Evolutionary conservation across 64 coral and sea anemone species (phyloP).

Genomic region (Porites australiensis): DNA sequence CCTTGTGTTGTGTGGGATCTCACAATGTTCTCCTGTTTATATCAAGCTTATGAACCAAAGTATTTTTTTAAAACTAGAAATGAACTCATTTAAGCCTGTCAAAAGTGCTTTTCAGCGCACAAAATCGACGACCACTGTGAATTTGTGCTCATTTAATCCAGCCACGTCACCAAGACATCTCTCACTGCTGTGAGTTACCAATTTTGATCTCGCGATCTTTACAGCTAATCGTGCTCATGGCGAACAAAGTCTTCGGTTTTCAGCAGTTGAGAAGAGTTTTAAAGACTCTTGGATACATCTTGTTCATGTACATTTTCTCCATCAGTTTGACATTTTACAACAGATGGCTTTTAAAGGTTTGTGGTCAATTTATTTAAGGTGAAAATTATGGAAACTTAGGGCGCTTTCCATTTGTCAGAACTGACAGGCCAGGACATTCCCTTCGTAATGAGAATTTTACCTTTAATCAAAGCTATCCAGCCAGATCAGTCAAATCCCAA

Average conservation of each 20-base stretch:
- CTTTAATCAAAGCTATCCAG: no score
- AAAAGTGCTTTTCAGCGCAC: not conserved
- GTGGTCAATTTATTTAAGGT: not conserved
- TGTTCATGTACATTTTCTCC: constrained; percentile 96
- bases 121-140: not conserved
- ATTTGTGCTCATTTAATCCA: not conserved
- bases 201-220: not conserved
- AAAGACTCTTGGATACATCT: constrained; percentile 69
- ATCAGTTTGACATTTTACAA: constrained; percentile 99
- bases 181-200: not conserved
- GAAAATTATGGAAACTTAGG: not conserved
- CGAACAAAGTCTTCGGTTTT: constrained; percentile 74
- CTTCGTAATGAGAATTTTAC: no score
- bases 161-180: constrained; percentile 20
- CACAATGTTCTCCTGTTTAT: not conserved
- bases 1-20: no score
- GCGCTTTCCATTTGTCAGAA: no score
- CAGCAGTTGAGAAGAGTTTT: constrained; percentile 69
- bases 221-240: not conserved
- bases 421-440: no score
- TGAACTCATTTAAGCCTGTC: not conserved
- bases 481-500: no score
- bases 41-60: not conserved
- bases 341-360: constrained; percentile 95
- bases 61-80: not conserved